These are phyloP conservation scores for Rhizoglyphus robini DNA, from an alignment of 1,140 invertebrate genomes.

Conservation along the genomic window DNA sequence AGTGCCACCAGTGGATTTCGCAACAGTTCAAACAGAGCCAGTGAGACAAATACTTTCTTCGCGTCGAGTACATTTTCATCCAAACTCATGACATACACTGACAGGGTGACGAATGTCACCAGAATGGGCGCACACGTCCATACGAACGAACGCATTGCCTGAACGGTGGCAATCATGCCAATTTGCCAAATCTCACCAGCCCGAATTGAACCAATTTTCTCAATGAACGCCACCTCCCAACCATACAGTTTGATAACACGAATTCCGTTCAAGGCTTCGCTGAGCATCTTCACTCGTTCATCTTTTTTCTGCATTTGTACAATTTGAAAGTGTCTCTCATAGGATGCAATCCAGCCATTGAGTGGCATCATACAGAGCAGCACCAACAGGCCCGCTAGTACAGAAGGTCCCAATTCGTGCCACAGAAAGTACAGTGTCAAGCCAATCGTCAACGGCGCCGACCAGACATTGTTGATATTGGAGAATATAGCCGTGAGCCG, in stretches of 20 bases:
- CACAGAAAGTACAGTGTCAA: constrained; percentile 82
- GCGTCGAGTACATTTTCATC: constrained; percentile 28
- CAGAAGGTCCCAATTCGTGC: constrained; percentile 46
- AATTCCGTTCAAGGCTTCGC: constrained; percentile 83
- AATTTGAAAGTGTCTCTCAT: constrained; percentile 31
- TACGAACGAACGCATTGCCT: constrained; percentile 9
- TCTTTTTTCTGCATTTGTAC: constrained; percentile 33
- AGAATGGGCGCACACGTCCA: constrained; percentile 37
- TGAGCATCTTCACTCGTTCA: constrained; percentile 54
- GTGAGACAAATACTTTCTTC: constrained; percentile 24
- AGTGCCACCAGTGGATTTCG: constrained; percentile 21
- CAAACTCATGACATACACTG: constrained; percentile 20
- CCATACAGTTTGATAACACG: constrained; percentile 44
- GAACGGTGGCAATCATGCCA: constrained; percentile 23
- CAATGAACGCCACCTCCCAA: constrained; percentile 29
- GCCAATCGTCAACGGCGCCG: constrained; percentile 77
- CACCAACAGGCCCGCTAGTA: constrained; percentile 35
- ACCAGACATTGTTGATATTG: constrained; percentile 64
- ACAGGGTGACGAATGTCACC: constrained; percentile 21
- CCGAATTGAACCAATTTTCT: constrained; percentile 25
- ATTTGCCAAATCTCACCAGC: constrained; percentile 22
- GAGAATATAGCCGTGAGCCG: constrained; percentile 27
- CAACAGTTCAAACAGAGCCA: constrained; percentile 24
- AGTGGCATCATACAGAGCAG: constrained; percentile 38
- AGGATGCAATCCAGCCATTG: constrained; percentile 35